Evolutionary conservation across 2,888 invertebrate species (phyloP).

Genomic region (Electrophaes corylata): DNA sequence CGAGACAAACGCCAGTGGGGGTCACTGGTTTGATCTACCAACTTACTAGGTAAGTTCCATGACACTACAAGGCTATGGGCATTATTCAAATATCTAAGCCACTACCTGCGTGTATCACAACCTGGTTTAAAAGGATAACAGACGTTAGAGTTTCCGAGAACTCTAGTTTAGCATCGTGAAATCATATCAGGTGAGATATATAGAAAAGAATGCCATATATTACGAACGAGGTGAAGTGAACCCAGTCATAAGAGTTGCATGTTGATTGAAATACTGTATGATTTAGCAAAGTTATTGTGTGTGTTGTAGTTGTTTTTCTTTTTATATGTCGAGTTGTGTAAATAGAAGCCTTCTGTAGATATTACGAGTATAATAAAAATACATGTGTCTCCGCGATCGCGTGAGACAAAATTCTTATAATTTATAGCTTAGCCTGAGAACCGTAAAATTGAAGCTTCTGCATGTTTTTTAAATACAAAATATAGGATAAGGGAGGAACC

Average conservation of each 20-base stretch:
- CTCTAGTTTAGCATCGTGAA: constrained; percentile 15
- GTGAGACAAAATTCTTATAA: too few species aligned
- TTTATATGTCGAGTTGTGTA: not conserved
- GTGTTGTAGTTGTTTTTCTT: not conserved
- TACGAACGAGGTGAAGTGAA: constrained; percentile 18
- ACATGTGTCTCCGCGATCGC: too few species aligned
- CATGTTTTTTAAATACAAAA: too few species aligned
- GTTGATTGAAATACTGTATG: constrained; percentile 1
- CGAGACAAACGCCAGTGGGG: not conserved
- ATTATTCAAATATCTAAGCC: constrained; percentile 24
- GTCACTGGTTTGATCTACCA: not conserved
- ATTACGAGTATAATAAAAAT: too few species aligned
- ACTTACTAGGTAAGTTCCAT: constrained; percentile 11
- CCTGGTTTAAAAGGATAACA: constrained; percentile 27
- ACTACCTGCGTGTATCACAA: constrained; percentile 10
- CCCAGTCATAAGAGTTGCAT: constrained; percentile 4
- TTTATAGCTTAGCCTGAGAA: not conserved
- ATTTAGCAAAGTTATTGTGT: constrained; percentile 3
- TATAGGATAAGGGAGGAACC: too few species aligned
- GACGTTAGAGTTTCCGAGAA: constrained; percentile 27
- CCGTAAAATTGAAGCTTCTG: not conserved
- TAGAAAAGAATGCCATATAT: constrained; percentile 33
- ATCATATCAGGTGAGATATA: constrained; percentile 26
- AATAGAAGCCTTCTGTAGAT: not conserved
- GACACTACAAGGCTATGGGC: constrained; percentile 18